Conservation (phyloP, 2,797 vertebrate genomes). For the Sebastes itinus region DNA sequence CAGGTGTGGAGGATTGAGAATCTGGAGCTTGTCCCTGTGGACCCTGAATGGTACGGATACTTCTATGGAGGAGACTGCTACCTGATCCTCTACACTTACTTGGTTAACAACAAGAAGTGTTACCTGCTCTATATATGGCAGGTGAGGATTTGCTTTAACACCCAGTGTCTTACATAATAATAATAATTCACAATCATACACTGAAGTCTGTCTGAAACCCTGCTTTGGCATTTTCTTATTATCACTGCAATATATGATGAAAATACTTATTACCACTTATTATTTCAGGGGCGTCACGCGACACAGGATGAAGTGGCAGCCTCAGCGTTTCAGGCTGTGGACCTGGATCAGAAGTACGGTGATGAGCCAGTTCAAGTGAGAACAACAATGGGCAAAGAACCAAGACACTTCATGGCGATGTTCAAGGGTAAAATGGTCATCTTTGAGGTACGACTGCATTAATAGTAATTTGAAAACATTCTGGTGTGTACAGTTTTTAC, state of each 20-base stretch:
- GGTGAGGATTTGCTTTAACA: slow-evolving; percentile 69
- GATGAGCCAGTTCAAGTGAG: slow-evolving; percentile 87
- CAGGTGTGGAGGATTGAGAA: slow-evolving; percentile 93
- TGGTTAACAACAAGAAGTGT: slow-evolving; percentile 76
- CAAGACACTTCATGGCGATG: slow-evolving; percentile 91
- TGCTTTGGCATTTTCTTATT: not conserved
- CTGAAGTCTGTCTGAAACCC: not conserved
- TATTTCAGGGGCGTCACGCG: slow-evolving; percentile 84
- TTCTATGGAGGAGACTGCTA: slow-evolving; percentile 95
- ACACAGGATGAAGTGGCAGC: slow-evolving; percentile 89
- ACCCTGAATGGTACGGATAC: slow-evolving; percentile 80
- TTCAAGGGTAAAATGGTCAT: slow-evolving; percentile 92
- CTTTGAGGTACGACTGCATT: slow-evolving; percentile 82
- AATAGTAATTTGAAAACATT: not conserved
- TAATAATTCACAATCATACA: not conserved
- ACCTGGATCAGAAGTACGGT: slow-evolving; percentile 83
- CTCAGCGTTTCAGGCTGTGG: slow-evolving; percentile 86
- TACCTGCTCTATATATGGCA: slow-evolving; percentile 93
- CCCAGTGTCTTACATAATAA: not conserved
- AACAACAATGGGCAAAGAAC: slow-evolving; percentile 91
- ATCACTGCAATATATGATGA: not conserved
- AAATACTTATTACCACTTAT: not conserved
- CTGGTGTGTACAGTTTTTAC: not conserved
- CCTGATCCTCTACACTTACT: slow-evolving; percentile 89
- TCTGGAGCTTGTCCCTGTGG: slow-evolving; percentile 86